Percentiles rank a stretch among this genome's conserved stretches.
These are phyloP conservation scores for Acropternis orthonyx DNA, from an alignment of 2,797 vertebrate species.

Conservation along the genomic window DNA sequence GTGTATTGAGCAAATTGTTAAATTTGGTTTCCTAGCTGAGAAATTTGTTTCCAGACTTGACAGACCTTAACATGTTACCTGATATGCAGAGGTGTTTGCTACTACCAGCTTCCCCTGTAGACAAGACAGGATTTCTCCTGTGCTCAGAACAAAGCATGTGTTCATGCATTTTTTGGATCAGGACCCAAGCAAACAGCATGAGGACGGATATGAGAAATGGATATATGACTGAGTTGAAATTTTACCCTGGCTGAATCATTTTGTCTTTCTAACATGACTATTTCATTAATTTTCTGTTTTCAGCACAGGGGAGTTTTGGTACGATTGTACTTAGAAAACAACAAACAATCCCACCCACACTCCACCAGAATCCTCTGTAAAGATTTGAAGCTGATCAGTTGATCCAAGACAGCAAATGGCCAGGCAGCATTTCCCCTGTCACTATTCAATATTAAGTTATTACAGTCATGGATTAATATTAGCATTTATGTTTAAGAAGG, in stretches of 20 bases:
- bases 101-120: not conserved
- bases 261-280: not conserved
- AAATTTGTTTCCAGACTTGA: not conserved
- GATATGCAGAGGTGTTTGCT: not conserved
- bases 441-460: not conserved
- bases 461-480: not conserved
- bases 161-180: not conserved
- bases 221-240: not conserved
- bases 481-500: not conserved
- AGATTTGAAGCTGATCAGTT: not conserved
- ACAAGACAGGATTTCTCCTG: not conserved
- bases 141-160: not conserved
- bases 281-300: not conserved
- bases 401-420: not conserved
- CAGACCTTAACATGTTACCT: not conserved
- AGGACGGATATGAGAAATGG: not conserved
- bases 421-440: not conserved
- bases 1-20: not conserved
- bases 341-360: fast-evolving
- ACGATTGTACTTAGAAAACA: not conserved
- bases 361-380: not conserved
- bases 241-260: not conserved
- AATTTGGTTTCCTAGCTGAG: not conserved
- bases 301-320: not conserved
- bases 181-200: not conserved